phyloP scores from a whole-genome alignment of 1,140 invertebrate genomes.

The Dysdera silvatica region DNA sequence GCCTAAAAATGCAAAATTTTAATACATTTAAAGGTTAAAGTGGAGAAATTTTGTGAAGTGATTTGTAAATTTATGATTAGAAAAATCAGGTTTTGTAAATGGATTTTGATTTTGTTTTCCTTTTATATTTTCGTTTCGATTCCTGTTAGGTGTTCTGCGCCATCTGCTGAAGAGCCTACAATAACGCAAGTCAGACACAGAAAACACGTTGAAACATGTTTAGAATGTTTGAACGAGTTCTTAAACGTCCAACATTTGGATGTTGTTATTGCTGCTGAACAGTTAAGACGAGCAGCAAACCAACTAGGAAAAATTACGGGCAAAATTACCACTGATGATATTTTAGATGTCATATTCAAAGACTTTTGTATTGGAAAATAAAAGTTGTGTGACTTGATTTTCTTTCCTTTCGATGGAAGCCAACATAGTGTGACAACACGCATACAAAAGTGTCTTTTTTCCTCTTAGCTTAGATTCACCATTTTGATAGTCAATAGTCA shows the following conservation, averaged over 20 bases:
- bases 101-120: too few species aligned
- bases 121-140: neutral
- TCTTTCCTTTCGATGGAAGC: too few species aligned
- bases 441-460: too few species aligned
- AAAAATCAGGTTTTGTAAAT: too few species aligned
- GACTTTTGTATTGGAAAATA: slow-evolving; percentile 87
- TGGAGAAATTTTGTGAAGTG: too few species aligned
- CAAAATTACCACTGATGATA: slow-evolving; percentile 62
- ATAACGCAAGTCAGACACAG: slow-evolving; percentile 35
- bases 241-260: slow-evolving; percentile 34
- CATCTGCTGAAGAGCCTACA: slow-evolving; percentile 20
- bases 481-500: too few species aligned
- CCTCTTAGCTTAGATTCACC: too few species aligned
- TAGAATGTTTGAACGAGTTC: slow-evolving; percentile 36
- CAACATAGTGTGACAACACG: too few species aligned
- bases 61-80: too few species aligned
- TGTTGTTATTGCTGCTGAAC: slow-evolving; percentile 59
- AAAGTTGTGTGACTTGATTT: slow-evolving; percentile 32
- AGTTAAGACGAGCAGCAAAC: slow-evolving; percentile 56
- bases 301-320: slow-evolving; percentile 69
- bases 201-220: slow-evolving; percentile 38
- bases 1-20: too few species aligned
- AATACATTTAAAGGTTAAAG: too few species aligned
- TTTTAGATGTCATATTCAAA: slow-evolving; percentile 73
- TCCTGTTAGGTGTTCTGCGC: slow-evolving; percentile 38